Evolutionary conservation across 1,140 invertebrate species (phyloP).

Genomic region (Drosophila takahashii): DNA sequence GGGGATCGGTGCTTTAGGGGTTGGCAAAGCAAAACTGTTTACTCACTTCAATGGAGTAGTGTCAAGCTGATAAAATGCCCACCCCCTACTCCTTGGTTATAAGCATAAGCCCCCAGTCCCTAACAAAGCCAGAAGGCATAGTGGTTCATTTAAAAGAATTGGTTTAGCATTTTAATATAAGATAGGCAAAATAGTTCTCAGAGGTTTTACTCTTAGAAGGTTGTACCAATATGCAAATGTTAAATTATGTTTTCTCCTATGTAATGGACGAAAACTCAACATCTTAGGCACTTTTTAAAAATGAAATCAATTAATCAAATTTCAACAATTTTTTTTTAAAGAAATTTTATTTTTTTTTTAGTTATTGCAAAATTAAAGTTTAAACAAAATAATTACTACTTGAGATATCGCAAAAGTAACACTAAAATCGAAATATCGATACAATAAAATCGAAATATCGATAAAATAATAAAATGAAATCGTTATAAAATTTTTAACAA

Average conservation of each 20-base stretch:
- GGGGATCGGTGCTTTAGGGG: neutral
- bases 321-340: no score
- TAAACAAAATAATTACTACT: neutral
- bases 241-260: no score
- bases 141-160: neutral
- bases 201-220: no score
- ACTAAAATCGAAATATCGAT: no score
- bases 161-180: neutral
- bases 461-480: no score
- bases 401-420: neutral
- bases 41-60: constrained; percentile 76
- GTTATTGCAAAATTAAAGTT: neutral
- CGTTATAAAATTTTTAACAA: no score
- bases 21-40: constrained; percentile 74
- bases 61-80: constrained; percentile 67
- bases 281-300: neutral
- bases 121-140: constrained; percentile 15
- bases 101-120: neutral
- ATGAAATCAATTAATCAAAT: neutral
- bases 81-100: neutral
- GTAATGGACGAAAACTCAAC: no score
- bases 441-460: no score
- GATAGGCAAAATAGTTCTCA: no score
- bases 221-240: no score
- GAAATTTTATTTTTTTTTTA: no score